These are phyloP conservation scores for Ophion costatus DNA, from an alignment of 2,888 invertebrate species.

Conservation along the genomic window DNA sequence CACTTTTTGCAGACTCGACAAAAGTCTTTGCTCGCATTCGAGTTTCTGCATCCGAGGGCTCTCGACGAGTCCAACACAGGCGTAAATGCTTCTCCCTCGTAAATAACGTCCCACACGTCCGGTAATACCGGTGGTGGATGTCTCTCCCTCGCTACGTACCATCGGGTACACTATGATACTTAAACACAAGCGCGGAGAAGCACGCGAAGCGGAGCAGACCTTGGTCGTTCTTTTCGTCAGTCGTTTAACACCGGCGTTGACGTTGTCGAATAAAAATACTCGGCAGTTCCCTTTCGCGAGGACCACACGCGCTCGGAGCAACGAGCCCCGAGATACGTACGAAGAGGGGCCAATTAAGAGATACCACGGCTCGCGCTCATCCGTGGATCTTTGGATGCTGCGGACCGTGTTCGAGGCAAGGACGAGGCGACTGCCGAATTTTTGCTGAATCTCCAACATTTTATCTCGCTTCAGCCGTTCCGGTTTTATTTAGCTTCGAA, in stretches of 20 bases:
- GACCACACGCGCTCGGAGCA: constrained; percentile 78
- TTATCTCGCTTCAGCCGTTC: constrained; percentile 15
- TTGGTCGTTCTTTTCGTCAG: constrained; percentile 80
- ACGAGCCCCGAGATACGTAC: constrained; percentile 13
- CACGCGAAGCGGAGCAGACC: constrained; percentile 28
- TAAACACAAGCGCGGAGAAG: constrained; percentile 2
- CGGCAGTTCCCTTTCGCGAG: constrained; percentile 57
- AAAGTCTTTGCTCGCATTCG: constrained; percentile 16
- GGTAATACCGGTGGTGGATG: constrained; percentile 56
- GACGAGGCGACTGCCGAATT: background rate
- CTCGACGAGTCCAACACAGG: constrained; percentile 35
- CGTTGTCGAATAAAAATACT: constrained; percentile 81
- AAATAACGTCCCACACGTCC: constrained; percentile 75
- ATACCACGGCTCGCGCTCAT: constrained; percentile 68
- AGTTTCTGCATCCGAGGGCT: constrained; percentile 23
- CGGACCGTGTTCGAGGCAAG: background rate
- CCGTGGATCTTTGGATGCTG: background rate
- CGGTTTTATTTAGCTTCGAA: constrained; percentile 67
- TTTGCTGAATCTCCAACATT: constrained; percentile 32
- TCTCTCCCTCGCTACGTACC: constrained; percentile 43
- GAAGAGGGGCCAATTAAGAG: constrained; percentile 75
- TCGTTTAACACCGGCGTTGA: constrained; percentile 81
- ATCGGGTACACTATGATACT: constrained; percentile 29
- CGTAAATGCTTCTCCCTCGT: constrained; percentile 69
- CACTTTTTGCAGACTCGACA: constrained; percentile 45